A percentile compares a stretch with the other conserved stretches of the same genome.
phyloP scores from a whole-genome alignment of 2,888 invertebrate genomes.

The Macroteleia sp. region DNA sequence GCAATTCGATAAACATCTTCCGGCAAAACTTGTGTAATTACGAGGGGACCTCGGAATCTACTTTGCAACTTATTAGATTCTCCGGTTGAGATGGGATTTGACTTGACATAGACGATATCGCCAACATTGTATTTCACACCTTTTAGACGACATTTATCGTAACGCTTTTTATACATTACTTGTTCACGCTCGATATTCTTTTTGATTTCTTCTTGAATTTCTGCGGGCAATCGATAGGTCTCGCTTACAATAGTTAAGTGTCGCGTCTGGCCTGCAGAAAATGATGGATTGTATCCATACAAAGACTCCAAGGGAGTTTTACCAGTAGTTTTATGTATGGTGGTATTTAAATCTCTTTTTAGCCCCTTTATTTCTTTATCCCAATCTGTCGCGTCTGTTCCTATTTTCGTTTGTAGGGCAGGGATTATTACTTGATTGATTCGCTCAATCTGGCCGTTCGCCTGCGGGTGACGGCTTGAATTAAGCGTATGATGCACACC shows the following conservation, averaged over 20 bases:
- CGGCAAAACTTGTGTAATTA: no score
- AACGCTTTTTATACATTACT: background rate
- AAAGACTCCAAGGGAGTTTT: background rate
- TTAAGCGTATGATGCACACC: conserved; percentile 60
- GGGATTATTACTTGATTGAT: conserved; percentile 41
- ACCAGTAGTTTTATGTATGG: background rate
- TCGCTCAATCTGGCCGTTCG: conserved; percentile 58
- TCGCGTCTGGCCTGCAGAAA: background rate
- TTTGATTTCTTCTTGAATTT: background rate
- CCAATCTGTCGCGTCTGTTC: no score
- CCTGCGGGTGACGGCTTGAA: conserved; percentile 61
- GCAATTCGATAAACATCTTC: background rate
- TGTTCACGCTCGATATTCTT: background rate
- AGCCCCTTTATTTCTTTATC: background rate
- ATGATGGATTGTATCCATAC: background rate
- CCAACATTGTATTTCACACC: background rate
- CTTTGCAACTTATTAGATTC: background rate
- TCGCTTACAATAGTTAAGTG: background rate
- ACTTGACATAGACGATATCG: background rate
- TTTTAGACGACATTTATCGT: background rate
- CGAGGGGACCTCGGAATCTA: no score
- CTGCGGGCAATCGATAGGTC: background rate
- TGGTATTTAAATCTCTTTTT: conserved; percentile 13
- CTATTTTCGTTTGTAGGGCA: no score
- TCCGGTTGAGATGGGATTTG: background rate